A percentile compares a stretch with the other conserved stretches of the same genome.
Conservation (phyloP, 2,888 invertebrate species). For the Xestia ashworthii region DNA sequence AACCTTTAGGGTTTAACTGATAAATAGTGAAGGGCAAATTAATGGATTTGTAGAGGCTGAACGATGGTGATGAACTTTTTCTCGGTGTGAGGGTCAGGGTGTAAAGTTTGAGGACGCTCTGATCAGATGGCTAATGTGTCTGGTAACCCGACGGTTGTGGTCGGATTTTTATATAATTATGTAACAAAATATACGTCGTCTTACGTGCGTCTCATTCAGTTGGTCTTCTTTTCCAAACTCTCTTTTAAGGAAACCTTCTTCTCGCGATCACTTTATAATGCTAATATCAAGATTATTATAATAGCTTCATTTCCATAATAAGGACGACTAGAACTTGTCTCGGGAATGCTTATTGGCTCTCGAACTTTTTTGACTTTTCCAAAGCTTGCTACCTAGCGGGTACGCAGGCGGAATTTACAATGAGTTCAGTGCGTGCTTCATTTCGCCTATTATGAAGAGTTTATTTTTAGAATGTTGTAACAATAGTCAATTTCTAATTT, state of each 20-base stretch:
- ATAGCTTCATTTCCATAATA: constrained; percentile 65
- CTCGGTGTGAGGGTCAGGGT: not conserved
- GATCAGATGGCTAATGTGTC: not conserved
- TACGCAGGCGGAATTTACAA: constrained; percentile 51
- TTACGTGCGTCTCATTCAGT: not conserved
- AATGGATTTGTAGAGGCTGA: not conserved
- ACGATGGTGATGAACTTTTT: not conserved
- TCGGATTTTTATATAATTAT: not conserved
- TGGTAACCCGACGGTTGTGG: not conserved
- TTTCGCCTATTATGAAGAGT: constrained; percentile 8
- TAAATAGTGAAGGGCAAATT: not conserved
- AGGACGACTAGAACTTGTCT: constrained; percentile 60
- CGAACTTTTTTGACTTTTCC: constrained; percentile 56
- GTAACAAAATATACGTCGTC: not conserved
- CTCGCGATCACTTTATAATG: constrained; percentile 62
- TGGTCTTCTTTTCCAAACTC: constrained; percentile 16
- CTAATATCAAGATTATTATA: constrained; percentile 68
- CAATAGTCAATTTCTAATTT: constrained; percentile 4
- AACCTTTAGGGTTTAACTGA: not conserved
- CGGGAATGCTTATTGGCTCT: constrained; percentile 60
- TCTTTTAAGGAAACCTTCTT: constrained; percentile 16
- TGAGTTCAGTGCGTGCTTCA: constrained; percentile 37
- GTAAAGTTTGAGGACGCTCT: not conserved
- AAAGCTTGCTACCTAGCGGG: constrained; percentile 25
- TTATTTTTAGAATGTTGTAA: constrained; percentile 15